phyloP scores from a whole-genome alignment of 2,113 vertebrate genomes.

The Octodon degus region DNA sequence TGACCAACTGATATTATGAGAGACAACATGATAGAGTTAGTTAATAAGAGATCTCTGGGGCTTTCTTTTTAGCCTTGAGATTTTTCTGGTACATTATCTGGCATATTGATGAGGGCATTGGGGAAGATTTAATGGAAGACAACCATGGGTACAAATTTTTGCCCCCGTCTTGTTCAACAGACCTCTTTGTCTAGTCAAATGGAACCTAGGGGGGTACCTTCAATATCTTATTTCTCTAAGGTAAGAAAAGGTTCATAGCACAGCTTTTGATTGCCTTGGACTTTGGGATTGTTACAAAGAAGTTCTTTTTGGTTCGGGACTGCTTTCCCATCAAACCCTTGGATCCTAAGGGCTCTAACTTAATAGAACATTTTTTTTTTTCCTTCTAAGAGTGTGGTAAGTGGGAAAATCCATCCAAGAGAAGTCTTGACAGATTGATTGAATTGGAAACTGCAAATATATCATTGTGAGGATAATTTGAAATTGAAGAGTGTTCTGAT shows the following conservation, averaged over 20 bases:
- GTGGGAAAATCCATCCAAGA: background rate
- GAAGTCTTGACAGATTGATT: background rate
- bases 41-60: background rate
- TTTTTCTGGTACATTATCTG: background rate
- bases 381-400: constrained; percentile 8
- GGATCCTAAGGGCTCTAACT: background rate
- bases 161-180: background rate
- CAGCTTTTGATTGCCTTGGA: background rate
- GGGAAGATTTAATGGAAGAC: background rate
- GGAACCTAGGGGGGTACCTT: background rate
- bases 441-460: background rate
- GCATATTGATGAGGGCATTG: background rate
- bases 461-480: background rate
- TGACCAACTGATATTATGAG: constrained; percentile 1
- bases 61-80: background rate
- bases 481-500: background rate
- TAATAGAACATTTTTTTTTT: constrained; percentile 10
- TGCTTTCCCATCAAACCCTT: constrained; percentile 22
- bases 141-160: background rate
- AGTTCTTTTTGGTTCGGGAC: background rate
- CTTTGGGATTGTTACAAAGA: background rate
- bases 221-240: background rate
- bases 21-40: background rate
- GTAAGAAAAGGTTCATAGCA: background rate
- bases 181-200: background rate